Conservation (phyloP, 2,113 vertebrate species). For the Zosterops lateralis region DNA sequence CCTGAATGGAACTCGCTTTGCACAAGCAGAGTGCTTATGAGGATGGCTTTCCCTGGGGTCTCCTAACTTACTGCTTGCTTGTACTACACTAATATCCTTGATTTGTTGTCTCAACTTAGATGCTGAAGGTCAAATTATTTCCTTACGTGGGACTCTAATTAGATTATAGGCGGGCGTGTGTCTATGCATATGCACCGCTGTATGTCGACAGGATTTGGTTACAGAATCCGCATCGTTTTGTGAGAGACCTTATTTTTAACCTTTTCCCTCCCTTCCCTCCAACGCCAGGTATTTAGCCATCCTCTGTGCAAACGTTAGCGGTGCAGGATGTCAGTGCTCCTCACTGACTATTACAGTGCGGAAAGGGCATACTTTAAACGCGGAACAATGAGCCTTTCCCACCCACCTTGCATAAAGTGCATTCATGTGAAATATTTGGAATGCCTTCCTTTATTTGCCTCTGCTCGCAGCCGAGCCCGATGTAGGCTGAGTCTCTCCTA, state of each 20-base stretch:
- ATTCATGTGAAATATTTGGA: conserved; percentile 64
- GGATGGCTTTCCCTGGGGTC: conserved; percentile 81
- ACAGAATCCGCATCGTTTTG: conserved; percentile 1
- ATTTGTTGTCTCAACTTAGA: conserved; percentile 86
- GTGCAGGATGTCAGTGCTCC: background rate
- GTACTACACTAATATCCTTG: conserved; percentile 84
- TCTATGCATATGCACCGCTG: background rate
- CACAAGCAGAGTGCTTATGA: conserved; percentile 55
- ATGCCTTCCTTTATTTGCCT: conserved; percentile 42
- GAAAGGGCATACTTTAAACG: background rate
- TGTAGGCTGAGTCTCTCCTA: background rate
- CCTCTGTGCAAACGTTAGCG: background rate
- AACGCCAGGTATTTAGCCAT: background rate
- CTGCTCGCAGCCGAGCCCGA: background rate
- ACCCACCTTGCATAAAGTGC: conserved; percentile 51
- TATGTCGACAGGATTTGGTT: conserved; percentile 7
- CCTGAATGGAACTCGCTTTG: conserved; percentile 47
- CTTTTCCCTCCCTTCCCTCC: background rate
- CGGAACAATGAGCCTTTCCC: conserved; percentile 10
- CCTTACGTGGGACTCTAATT: conserved; percentile 84
- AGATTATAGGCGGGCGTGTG: conserved; percentile 63
- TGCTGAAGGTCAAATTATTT: conserved; percentile 91
- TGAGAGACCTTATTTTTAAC: conserved; percentile 44
- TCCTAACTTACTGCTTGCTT: conserved; percentile 80
- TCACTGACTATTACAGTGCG: background rate